phyloP scores from a whole-genome alignment of 1,140 invertebrate species.

The Doryteuthis pealeii region DNA sequence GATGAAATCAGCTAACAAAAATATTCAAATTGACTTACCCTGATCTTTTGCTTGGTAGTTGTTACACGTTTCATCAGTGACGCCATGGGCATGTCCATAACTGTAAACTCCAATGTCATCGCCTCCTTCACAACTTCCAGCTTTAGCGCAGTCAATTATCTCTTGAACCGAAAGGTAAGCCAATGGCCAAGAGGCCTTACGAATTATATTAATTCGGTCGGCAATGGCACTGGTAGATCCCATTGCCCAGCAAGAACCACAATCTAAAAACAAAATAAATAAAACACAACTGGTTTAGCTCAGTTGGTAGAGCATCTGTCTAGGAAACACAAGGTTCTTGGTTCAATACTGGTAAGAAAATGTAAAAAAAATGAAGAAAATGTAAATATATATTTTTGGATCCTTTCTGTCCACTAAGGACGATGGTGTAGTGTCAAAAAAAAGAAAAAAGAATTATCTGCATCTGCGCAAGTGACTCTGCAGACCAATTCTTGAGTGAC shows the following conservation, averaged over 20 bases:
- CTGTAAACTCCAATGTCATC: conserved; percentile 57
- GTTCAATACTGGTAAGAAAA: too few relatives aligned
- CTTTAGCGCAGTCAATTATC: conserved; percentile 62
- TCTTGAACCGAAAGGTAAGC: conserved; percentile 61
- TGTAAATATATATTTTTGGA: too few relatives aligned
- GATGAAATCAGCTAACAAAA: neutral
- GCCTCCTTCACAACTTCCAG: conserved; percentile 60
- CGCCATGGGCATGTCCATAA: conserved; percentile 61
- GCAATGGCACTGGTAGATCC: conserved; percentile 62
- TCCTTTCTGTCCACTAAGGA: too few relatives aligned
- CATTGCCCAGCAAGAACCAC: conserved; percentile 65
- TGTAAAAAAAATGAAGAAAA: neutral
- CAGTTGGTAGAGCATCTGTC: too few relatives aligned
- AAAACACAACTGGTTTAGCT: too few relatives aligned
- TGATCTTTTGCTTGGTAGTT: conserved; percentile 65
- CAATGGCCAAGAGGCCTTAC: conserved; percentile 62
- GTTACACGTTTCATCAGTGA: conserved; percentile 64
- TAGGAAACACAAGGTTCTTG: too few relatives aligned
- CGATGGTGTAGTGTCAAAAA: too few relatives aligned
- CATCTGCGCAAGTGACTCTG: too few relatives aligned
- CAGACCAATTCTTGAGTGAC: too few relatives aligned
- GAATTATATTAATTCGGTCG: conserved; percentile 63
- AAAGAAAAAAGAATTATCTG: neutral
- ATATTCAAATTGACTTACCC: conserved; percentile 41
- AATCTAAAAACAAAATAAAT: conserved; percentile 53